These are phyloP conservation scores for Xiphias gladius DNA, from an alignment of 2,113 vertebrate genomes.

Conservation along the genomic window DNA sequence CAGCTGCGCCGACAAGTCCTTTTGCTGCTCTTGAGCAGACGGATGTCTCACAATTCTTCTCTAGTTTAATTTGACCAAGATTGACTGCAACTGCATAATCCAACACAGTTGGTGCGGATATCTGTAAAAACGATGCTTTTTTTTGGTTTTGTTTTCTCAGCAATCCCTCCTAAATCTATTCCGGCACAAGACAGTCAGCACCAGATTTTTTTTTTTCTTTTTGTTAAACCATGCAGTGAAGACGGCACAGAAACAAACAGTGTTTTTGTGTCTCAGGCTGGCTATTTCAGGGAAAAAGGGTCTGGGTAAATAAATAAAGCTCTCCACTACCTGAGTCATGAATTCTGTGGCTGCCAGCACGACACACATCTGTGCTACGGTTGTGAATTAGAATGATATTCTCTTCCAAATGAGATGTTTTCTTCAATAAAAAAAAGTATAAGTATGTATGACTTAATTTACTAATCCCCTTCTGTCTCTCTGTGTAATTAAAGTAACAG, in stretches of 20 bases:
- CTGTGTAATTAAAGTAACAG: not conserved
- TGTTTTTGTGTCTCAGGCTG: not conserved
- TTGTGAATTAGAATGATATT: not conserved
- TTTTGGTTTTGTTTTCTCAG: too few species aligned
- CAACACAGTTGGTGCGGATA: too few species aligned
- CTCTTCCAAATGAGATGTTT: too few species aligned
- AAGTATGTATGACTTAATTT: not conserved
- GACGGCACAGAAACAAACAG: not conserved
- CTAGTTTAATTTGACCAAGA: too few species aligned
- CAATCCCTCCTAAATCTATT: not conserved
- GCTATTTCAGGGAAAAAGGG: not conserved
- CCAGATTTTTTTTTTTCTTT: conserved; percentile 3
- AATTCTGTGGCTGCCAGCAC: not conserved
- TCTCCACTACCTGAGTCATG: not conserved
- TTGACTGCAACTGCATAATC: too few species aligned
- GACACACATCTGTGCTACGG: not conserved
- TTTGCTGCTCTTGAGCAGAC: too few species aligned
- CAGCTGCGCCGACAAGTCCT: too few species aligned
- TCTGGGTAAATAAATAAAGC: not conserved
- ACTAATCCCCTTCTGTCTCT: not conserved
- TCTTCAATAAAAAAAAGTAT: too few species aligned
- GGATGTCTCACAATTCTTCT: too few species aligned
- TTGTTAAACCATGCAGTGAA: not conserved
- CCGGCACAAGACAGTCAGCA: not conserved
- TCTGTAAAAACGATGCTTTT: too few species aligned